phyloP scores from a whole-genome alignment of 1,140 invertebrate genomes.

The Triops longicaudatus region DNA sequence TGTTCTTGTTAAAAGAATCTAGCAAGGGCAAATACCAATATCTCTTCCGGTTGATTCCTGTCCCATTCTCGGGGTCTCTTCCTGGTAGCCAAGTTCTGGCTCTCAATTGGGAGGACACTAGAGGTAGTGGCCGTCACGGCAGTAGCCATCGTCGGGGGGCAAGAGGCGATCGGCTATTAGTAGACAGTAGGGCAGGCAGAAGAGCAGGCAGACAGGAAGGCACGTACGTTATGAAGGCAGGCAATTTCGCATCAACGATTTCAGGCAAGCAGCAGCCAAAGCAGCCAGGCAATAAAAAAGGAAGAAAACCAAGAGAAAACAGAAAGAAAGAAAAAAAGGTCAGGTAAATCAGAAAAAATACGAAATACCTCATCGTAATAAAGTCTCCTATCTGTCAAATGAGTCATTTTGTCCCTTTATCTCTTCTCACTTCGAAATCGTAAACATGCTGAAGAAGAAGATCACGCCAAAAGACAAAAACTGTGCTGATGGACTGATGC shows the following conservation, averaged over 20 bases:
- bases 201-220: neutral
- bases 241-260: conserved; percentile 6
- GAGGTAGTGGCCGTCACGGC: conserved; percentile 21
- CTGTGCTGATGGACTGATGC: too few species aligned
- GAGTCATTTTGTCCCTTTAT: too few species aligned
- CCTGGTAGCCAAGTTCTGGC: conserved; percentile 3
- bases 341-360: conserved; percentile 20
- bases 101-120: neutral
- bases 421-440: too few species aligned
- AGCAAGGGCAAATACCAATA: neutral
- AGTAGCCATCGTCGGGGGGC: neutral
- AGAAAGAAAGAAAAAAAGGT: conserved; percentile 28
- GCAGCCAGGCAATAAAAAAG: neutral
- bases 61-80: conserved; percentile 19
- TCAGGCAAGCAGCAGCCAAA: conserved; percentile 12
- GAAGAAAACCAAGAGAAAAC: conserved; percentile 28
- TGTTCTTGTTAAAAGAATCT: neutral
- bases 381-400: too few species aligned
- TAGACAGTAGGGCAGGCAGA: conserved; percentile 10
- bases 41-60: neutral
- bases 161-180: conserved; percentile 1
- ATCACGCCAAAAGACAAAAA: too few species aligned
- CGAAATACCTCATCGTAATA: neutral
- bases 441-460: too few species aligned
- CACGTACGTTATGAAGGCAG: neutral